phyloP scores from a whole-genome alignment of 2,888 invertebrate species.

The Acanthosepion esculentum region DNA sequence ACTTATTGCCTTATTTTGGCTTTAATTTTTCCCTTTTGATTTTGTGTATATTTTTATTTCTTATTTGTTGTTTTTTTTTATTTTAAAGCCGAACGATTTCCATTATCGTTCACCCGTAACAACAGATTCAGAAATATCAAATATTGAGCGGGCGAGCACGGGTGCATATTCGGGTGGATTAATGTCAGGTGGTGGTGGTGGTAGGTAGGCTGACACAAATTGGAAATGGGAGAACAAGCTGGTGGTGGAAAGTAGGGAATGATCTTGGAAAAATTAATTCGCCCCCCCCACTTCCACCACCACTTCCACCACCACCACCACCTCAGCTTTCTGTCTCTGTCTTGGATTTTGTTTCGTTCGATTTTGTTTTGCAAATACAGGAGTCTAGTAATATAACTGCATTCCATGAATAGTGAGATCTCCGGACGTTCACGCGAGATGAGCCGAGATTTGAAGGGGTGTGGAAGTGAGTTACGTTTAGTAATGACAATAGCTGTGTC shows the following conservation, averaged over 20 bases:
- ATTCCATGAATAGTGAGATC: constrained; percentile 33
- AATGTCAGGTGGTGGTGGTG: not conserved
- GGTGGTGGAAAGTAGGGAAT: not conserved
- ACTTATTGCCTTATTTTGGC: too few relatives aligned
- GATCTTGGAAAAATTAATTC: too few relatives aligned
- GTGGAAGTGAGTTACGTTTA: not conserved
- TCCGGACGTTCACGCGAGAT: not conserved
- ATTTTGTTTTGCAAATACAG: not conserved
- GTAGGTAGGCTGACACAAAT: not conserved
- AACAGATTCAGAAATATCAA: not conserved
- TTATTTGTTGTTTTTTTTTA: not conserved
- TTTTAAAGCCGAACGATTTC: not conserved
- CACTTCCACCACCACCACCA: not conserved
- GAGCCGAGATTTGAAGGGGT: not conserved
- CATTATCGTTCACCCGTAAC: not conserved
- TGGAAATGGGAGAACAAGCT: not conserved
- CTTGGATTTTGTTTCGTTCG: not conserved
- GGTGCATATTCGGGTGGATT: not conserved
- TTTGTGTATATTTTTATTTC: too few relatives aligned
- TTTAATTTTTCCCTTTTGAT: too few relatives aligned
- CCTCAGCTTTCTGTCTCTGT: not conserved
- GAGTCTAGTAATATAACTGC: not conserved
- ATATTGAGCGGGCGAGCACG: not conserved
- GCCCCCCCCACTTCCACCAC: not conserved
- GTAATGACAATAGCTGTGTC: not conserved